Percentiles rank a stretch among this genome's conserved stretches.
Conservation (phyloP, 2,888 invertebrate species). For the Polymixis flavicincta region DNA sequence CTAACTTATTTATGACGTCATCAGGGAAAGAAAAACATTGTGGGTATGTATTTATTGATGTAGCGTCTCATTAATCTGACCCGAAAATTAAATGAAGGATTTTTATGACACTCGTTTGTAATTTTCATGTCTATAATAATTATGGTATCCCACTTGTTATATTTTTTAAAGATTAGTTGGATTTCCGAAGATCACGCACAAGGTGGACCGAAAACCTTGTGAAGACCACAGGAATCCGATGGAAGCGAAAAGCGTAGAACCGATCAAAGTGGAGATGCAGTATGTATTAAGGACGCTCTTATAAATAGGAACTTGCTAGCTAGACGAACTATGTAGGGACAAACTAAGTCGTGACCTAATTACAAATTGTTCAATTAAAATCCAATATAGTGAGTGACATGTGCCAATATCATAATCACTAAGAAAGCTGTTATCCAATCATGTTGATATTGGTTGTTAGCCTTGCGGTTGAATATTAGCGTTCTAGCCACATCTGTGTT, state of each 20-base stretch:
- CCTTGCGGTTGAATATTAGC: neutral
- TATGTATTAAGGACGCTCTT: neutral
- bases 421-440: neutral
- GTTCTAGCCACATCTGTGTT: neutral
- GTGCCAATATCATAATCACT: neutral
- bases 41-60: constrained; percentile 16
- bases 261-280: neutral
- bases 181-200: neutral
- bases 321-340: neutral
- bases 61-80: constrained; percentile 24
- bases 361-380: constrained; percentile 25
- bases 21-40: constrained; percentile 27
- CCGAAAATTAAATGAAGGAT: constrained; percentile 1
- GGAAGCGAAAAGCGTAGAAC: neutral
- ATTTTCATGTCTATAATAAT: neutral
- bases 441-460: neutral
- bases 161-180: too few species aligned
- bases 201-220: neutral
- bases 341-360: constrained; percentile 1
- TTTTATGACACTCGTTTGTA: neutral
- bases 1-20: constrained; percentile 32
- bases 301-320: neutral
- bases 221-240: neutral
- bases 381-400: constrained; percentile 1
- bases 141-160: neutral